Evolutionary conservation across 2,113 vertebrate genomes (phyloP).

Genomic region (Egretta garzetta): DNA sequence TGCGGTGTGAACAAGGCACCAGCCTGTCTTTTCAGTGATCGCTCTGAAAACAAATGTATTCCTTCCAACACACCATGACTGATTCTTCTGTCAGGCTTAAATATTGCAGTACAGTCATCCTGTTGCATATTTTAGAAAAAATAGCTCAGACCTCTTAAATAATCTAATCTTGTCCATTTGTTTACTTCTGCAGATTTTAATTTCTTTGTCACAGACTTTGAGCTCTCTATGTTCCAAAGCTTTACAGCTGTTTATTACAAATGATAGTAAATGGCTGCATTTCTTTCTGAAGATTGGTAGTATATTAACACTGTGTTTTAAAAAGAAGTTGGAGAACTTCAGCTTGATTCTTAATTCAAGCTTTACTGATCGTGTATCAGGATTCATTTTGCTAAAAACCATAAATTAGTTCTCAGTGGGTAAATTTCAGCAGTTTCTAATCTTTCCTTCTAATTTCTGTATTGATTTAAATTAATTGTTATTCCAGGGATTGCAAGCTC

Average conservation of each 20-base stretch:
- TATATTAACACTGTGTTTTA: background rate
- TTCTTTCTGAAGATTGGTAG: background rate
- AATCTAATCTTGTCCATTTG: background rate
- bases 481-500: constrained; percentile 46
- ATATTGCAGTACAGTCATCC: background rate
- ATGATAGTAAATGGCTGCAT: background rate
- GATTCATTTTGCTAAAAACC: constrained; percentile 42
- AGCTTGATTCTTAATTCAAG: constrained; percentile 3
- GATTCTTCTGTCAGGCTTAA: background rate
- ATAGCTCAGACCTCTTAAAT: background rate
- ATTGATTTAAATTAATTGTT: constrained; percentile 65
- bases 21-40: background rate
- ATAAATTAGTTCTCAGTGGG: constrained; percentile 23
- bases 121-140: background rate
- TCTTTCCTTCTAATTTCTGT: constrained; percentile 41
- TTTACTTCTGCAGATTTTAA: background rate
- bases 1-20: background rate
- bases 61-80: background rate
- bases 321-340: background rate
- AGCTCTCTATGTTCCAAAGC: background rate
- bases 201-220: background rate
- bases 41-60: background rate
- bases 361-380: background rate
- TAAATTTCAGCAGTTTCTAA: constrained; percentile 62
- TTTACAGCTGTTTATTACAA: background rate